phyloP scores from a whole-genome alignment of 1,140 invertebrate genomes.

The Mya arenaria region DNA sequence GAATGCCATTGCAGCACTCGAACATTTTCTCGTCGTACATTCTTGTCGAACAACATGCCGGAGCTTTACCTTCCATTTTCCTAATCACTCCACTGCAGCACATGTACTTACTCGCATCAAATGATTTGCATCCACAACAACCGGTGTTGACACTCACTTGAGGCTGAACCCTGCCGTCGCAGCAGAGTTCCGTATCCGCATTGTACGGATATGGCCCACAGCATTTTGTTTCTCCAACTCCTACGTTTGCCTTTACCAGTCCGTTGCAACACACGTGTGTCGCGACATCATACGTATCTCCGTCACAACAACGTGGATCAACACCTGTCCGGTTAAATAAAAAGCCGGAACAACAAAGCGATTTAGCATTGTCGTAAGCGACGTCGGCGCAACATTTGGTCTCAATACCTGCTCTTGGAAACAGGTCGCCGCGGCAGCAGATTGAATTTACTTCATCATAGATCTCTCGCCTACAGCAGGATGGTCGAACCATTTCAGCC shows the following conservation, averaged over 20 bases:
- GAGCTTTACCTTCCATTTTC: constrained; percentile 14
- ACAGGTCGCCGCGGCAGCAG: constrained; percentile 41
- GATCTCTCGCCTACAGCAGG: constrained; percentile 38
- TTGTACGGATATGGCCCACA: constrained; percentile 50
- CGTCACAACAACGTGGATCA: constrained; percentile 38
- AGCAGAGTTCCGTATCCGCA: constrained; percentile 31
- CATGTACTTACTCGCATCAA: constrained; percentile 29
- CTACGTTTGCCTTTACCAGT: constrained; percentile 32
- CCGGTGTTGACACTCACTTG: constrained; percentile 11
- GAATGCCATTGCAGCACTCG: constrained; percentile 49
- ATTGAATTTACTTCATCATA: constrained; percentile 33
- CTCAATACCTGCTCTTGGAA: constrained; percentile 1
- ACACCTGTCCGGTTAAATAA: constrained; percentile 24
- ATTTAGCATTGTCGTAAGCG: constrained; percentile 2
- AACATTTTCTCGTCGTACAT: constrained; percentile 27
- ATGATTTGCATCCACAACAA: constrained; percentile 48
- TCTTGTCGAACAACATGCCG: constrained; percentile 41
- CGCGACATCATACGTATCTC: constrained; percentile 19
- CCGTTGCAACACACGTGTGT: constrained; percentile 53
- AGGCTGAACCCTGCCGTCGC: constrained; percentile 33
- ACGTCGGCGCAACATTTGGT: constrained; percentile 44
- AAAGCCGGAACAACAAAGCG: constrained; percentile 36
- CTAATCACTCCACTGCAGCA: constrained; percentile 47
- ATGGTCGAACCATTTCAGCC: not conserved
- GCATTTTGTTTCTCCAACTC: constrained; percentile 30